Evolutionary conservation across 2,113 vertebrate genomes (phyloP), one percentile per base, ranked within the genome.

Genomic region (Anas platyrhynchos): DNA sequence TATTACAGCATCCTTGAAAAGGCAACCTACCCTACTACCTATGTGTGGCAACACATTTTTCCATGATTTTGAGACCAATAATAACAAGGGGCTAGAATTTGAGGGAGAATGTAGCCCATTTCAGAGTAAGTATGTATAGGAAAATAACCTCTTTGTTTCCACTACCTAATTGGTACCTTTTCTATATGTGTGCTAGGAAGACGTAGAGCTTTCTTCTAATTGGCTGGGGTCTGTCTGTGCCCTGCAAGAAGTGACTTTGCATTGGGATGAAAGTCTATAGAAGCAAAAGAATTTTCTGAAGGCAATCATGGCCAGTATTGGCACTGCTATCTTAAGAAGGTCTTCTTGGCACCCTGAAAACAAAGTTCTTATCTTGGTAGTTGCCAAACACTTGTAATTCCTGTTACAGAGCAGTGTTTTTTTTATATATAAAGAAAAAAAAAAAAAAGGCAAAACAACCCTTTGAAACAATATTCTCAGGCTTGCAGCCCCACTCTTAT

Each of bases 211-310:
- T 90, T 84, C 90, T 90, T 93, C 52, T 63, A 75, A 91, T 88
- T 95, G 90, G 54, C 77, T 84, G 83, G 7, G 54, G 27, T 31
- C 68, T 75, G 10, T 82, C n/a, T 75, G 16, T 88, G 38, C 90
- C 86, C 66, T 96, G 54, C 43, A 72, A 82, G 44, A 90, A 79
- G 84, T 68, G 26, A 44, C 17, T 91, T 91, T 79, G 10, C 52
- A 72, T 92, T 50, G 78, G 41, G 36, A 71, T 90, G 43, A 83
- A 83, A 86, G 79, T 86, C 73, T 88, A 23, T 61, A 86, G 90
- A 88, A 94, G 56, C 27, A 83, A 91, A 95, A 74, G 32, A 61
- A 72, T 90, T 94, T 95, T 73, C 85, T 83, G 79, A 86, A 95
- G 90, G 76, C 85, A 65, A 72, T 38, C 44, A 22, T 58, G 90